phyloP scores from a whole-genome alignment of 1,140 invertebrate genomes.

The Trachymyrmex septentrionalis region DNA sequence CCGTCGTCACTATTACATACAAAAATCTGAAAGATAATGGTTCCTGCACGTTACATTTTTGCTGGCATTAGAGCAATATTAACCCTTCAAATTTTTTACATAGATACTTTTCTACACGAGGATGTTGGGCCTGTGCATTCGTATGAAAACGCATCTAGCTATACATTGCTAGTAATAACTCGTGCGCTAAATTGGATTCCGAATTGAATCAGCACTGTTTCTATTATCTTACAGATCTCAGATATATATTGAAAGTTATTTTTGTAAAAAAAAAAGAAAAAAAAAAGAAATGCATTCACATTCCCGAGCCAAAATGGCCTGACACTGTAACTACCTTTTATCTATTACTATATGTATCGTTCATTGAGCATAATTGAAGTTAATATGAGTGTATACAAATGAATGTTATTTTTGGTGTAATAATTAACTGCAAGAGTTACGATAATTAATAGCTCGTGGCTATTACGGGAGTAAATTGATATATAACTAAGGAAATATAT shows the following conservation, averaged over 20 bases:
- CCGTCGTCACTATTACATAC: constrained; percentile 36
- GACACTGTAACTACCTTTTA: constrained; percentile 80
- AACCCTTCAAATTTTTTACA: constrained; percentile 55
- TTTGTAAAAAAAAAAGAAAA: constrained; percentile 77
- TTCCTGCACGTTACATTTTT: constrained; percentile 42
- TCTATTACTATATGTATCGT: constrained; percentile 79
- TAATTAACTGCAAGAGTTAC: constrained; percentile 75
- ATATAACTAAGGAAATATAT: constrained; percentile 77
- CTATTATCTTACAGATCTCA: constrained; percentile 79
- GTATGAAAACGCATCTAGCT: constrained; percentile 56
- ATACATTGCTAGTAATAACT: constrained; percentile 59
- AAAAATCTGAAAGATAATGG: constrained; percentile 46
- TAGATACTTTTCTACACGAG: constrained; percentile 55
- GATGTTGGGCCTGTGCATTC: constrained; percentile 55
- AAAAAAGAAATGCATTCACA: constrained; percentile 77
- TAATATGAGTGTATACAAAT: constrained; percentile 80
- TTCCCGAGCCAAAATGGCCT: constrained; percentile 80
- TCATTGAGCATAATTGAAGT: constrained; percentile 79
- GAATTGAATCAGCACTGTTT: constrained; percentile 74
- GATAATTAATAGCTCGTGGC: constrained; percentile 67
- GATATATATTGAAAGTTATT: constrained; percentile 80
- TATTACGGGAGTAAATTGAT: constrained; percentile 73
- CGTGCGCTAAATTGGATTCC: constrained; percentile 68
- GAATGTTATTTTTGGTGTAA: constrained; percentile 82
- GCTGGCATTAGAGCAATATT: constrained; percentile 46